Conservation (phyloP, 2,888 invertebrate genomes). For the Oligia fasciuncula region DNA sequence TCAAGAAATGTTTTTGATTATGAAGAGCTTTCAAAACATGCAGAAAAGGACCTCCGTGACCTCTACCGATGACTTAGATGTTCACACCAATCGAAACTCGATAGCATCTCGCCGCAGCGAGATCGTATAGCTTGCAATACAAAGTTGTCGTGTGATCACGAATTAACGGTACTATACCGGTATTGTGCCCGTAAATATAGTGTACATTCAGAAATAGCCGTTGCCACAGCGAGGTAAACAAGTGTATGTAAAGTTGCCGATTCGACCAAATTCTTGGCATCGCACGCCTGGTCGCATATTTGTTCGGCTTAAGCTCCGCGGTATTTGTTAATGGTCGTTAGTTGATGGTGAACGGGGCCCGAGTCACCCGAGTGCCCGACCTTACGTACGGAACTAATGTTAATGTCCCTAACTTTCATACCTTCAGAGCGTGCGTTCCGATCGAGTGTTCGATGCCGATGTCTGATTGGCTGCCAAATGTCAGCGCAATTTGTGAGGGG, state of each 20-base stretch:
- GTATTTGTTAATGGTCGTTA: constrained; percentile 76
- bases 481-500: constrained; percentile 49
- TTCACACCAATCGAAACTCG: constrained; percentile 28
- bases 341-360: constrained; percentile 71
- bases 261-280: constrained; percentile 86
- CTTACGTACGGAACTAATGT: constrained; percentile 47
- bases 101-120: constrained; percentile 31
- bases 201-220: constrained; percentile 79
- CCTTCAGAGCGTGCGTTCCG: constrained; percentile 31
- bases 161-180: constrained; percentile 71
- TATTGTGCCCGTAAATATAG: constrained; percentile 69
- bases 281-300: constrained; percentile 79
- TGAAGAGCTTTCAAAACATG: constrained; percentile 3
- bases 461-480: constrained; percentile 50
- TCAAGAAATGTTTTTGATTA: constrained; percentile 19
- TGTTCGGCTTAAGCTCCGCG: constrained; percentile 68
- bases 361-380: constrained; percentile 40
- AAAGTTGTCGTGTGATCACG: constrained; percentile 64
- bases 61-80: constrained; percentile 34
- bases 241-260: constrained; percentile 81
- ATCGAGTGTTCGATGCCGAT: constrained; percentile 17
- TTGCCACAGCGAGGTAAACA: constrained; percentile 82
- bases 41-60: constrained; percentile 29
- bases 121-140: constrained; percentile 44
- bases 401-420: constrained; percentile 30